A percentile compares a stretch with the other conserved stretches of the same genome.
Evolutionary conservation across 2,888 invertebrate species (phyloP).

Genomic region (Xestia rhomboidea): DNA sequence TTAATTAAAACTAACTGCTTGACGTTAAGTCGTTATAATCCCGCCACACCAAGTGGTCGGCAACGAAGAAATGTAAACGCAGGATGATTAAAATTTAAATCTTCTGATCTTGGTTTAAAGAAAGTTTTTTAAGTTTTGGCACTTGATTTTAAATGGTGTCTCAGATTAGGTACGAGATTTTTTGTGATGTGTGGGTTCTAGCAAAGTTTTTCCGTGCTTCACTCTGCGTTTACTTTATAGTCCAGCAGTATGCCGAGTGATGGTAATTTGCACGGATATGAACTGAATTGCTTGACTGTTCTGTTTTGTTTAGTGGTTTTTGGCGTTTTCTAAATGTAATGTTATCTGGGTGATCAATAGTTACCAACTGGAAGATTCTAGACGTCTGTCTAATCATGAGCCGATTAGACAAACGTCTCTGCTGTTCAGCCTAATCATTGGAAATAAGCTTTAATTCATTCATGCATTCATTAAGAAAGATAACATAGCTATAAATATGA

Average conservation of each 20-base stretch:
- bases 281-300: too few species aligned
- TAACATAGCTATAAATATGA: neutral
- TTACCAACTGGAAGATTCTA: neutral
- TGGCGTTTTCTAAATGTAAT: neutral
- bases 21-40: constrained; percentile 50
- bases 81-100: constrained; percentile 52
- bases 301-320: too few species aligned
- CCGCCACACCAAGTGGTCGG: constrained; percentile 27
- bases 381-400: neutral
- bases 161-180: neutral
- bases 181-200: constrained; percentile 1
- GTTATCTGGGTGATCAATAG: too few species aligned
- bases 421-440: neutral
- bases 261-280: neutral
- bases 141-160: constrained; percentile 26
- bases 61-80: constrained; percentile 47
- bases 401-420: too few species aligned
- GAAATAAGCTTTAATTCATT: neutral
- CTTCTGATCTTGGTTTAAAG: constrained; percentile 22
- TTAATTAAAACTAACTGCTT: constrained; percentile 65
- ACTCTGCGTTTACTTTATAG: neutral
- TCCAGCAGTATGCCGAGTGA: neutral
- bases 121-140: constrained; percentile 29
- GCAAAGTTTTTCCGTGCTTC: neutral
- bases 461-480: neutral